Base-by-base conservation (phyloP, 2,797 vertebrate genomes). In the Lates japonicus region DNA sequence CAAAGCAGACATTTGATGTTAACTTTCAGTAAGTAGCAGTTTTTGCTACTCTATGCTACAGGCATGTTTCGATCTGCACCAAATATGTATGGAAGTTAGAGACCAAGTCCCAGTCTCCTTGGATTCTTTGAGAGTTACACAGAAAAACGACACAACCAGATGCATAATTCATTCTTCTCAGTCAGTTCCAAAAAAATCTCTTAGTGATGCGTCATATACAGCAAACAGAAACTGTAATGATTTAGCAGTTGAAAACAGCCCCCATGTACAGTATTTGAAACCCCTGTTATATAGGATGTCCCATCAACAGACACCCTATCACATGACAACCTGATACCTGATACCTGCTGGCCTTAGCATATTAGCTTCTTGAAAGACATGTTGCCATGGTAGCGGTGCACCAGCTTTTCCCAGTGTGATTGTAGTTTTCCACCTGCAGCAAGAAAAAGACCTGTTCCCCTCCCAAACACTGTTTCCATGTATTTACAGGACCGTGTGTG, bases 401-500 rank as follows among this genome's bases (percentile, higher is more conserved):
- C 37, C 69, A 70, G 82, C 73, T 86, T 67, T 86, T 86, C 76
- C 78, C 84, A 59, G 52, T 77, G 51, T 54, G 71, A 74, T 76
- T 78, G 44, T 74, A 78, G 63, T 90, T 91, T 90, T 90, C 87
- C 90, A 92, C 89, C 90, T 92, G 87, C 83, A 81, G 80, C 86
- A 82, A 85, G 81, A 90, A 91, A 89, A 83, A 72, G 55, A 77
- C 76, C 82, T 72, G 67, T 74, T 81, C 65, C 60, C 84, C 86
- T 85, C 90, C 88, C 78, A 80, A 83, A 82, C 62, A 58, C 66
- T 62, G 87, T 93, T 90, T 94, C 90, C 89, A 88, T 86, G 75
- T 89, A 85, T 91, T 91, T 64, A 78, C 64, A 79, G 84, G 59
- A 81, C 46, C 85, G 82, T 80, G 64, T 76, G 70, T 76, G 64